Conservation (phyloP, 2,797 vertebrate genomes). For the Numenius phaeopus region DNA sequence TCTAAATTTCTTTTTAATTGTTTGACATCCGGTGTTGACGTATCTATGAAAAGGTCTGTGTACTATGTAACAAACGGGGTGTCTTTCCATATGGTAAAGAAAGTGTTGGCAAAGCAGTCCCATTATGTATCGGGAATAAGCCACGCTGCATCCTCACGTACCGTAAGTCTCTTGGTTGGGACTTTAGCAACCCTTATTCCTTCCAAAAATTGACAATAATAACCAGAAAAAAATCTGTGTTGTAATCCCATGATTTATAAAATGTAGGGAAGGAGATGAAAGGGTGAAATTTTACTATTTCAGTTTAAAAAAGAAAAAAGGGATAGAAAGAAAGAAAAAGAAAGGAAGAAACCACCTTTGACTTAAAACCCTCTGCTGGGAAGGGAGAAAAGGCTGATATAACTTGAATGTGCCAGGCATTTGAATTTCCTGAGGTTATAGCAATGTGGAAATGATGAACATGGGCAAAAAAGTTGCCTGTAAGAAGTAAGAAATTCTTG, state of each 20-base stretch:
- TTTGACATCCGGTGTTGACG: not conserved
- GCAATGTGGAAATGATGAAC: not conserved
- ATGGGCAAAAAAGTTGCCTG: not conserved
- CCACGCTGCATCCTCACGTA: not conserved
- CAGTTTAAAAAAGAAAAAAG: not conserved
- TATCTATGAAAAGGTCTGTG: not conserved
- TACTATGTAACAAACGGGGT: rapidly evolving
- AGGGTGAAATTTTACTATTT: not conserved
- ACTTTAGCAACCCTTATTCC: not conserved
- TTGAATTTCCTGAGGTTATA: not conserved
- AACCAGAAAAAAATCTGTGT: not conserved
- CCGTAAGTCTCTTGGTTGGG: not conserved
- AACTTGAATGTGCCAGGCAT: not conserved
- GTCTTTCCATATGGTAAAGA: not conserved
- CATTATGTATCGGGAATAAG: not conserved
- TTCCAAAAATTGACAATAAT: not conserved
- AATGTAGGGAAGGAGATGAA: not conserved
- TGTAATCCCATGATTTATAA: not conserved
- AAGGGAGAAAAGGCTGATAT: not conserved
- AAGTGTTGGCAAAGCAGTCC: not conserved
- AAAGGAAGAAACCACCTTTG: not conserved
- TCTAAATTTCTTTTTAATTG: not conserved
- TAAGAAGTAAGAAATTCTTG: slow-evolving; percentile 30
- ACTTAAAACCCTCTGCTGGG: not conserved
- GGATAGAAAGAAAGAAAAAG: rapidly evolving